Percentiles rank a stretch among this genome's conserved stretches.
phyloP scores from a whole-genome alignment of 53 echinoderm and acorn worm species.

The Antedon mediterranea region DNA sequence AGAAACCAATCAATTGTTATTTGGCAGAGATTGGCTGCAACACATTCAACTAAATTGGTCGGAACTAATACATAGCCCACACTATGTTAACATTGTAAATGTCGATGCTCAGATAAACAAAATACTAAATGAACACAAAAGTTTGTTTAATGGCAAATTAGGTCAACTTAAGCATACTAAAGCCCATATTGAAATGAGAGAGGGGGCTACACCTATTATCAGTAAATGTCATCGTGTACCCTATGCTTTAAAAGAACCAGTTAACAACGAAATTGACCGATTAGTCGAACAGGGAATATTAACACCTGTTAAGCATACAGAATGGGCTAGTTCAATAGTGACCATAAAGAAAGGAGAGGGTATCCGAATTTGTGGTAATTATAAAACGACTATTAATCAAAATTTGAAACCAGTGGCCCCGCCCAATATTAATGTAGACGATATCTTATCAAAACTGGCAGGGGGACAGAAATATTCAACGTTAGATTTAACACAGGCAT shows the following conservation, averaged over 20 bases:
- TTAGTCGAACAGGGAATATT: slow-evolving; percentile 27
- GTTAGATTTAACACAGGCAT: slow-evolving; percentile 31
- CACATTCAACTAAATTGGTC: slow-evolving; percentile 16
- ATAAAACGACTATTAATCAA: slow-evolving; percentile 32
- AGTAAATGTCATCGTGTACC: slow-evolving; percentile 4
- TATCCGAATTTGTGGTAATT: slow-evolving; percentile 47
- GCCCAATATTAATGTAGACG: slow-evolving; percentile 43
- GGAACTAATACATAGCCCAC: slow-evolving; percentile 5
- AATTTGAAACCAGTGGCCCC: slow-evolving; percentile 30
- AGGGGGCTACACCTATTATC: slow-evolving; percentile 3
- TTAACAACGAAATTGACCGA: slow-evolving; percentile 4
- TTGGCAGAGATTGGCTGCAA: slow-evolving; percentile 14
- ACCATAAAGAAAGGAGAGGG: slow-evolving; percentile 33
- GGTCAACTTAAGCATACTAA: slow-evolving; percentile 11
- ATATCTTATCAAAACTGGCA: slow-evolving; percentile 31
- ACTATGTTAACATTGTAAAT: slow-evolving; percentile 11
- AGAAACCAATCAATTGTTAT: slow-evolving; percentile 16
- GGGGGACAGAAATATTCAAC: slow-evolving; percentile 22
- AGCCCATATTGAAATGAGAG: slow-evolving; percentile 6
- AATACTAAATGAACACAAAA: slow-evolving; percentile 14
- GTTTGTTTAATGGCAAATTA: slow-evolving; percentile 5
- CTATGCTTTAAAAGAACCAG: slow-evolving; percentile 1
- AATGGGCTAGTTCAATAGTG: slow-evolving; percentile 36
- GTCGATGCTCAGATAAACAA: slow-evolving; percentile 3
- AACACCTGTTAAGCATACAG: slow-evolving; percentile 31